Base-by-base conservation (phyloP, 2,113 vertebrate species). In the Misgurnus mizolepis region DNA sequence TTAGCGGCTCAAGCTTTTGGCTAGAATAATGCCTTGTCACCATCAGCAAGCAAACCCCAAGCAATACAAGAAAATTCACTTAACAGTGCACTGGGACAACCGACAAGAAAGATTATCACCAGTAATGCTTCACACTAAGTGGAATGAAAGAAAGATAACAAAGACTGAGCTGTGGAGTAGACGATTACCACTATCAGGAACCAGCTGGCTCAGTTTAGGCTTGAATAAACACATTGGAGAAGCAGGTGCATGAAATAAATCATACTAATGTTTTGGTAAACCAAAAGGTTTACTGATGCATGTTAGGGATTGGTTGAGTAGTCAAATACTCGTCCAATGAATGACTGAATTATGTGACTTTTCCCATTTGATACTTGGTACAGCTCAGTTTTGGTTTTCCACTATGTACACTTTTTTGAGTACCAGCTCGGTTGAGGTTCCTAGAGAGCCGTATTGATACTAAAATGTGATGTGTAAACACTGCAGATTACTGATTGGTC, bases 191-290 rank as follows among this genome's bases (percentile, higher is more conserved):
- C 60, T 11, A 62, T 50, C 43, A 58, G 34, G 60, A 64, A 76
- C 41, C 73, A 76, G 56, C 60, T 76, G 73, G 43, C 58, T 76
- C 40, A 50, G 60, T 64, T 76, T 43, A 76, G 47, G 58, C 43
- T 27, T 39, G 73, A 17, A 76, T 62, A 64, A 76, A 64, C 73
- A 64, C 73, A 64, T 50, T 64, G 22, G 58, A 76, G 60, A 73
- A 76, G 60, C 73, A 64, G 73, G 60, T 76, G 73, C 43, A 39
- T 62, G 73, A 76, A 76, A 76, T 64, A 64, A 22, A 76, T 76
- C 73, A 76, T 14, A 15, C 4, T n/a, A 22, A 50, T 76, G 27
- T 49, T 64, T 73, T 60, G 41, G 27, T 64, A 64, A 76, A 76
- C 14, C 17, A 34, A 76, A 49, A 76, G 43, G 43, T 34, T 8